A percentile compares a stretch with the other conserved stretches of the same genome.
Evolutionary conservation across 2,888 invertebrate genomes (phyloP).

Genomic region (Nineta flava): DNA sequence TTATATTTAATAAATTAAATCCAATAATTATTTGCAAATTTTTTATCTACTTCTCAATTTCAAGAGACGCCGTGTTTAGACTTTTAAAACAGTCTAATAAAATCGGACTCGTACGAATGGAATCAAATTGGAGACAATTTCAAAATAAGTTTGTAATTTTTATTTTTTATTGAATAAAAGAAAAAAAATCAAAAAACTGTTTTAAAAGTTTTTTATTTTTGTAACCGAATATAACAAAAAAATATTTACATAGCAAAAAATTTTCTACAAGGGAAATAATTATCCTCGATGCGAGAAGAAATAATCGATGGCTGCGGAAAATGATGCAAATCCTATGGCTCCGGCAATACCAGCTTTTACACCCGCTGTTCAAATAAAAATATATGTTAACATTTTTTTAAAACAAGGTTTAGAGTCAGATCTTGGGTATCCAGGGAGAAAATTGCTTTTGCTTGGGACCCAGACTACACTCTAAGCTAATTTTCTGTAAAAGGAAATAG

Average conservation of each 20-base stretch:
- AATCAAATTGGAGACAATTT: neutral
- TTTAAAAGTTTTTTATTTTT: neutral
- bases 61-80: no score
- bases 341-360: conserved; percentile 85
- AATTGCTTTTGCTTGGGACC: no score
- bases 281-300: conserved; percentile 42
- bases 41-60: no score
- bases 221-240: neutral
- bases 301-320: conserved; percentile 93
- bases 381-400: neutral
- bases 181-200: neutral
- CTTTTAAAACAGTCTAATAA: no score
- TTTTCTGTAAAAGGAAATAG: no score
- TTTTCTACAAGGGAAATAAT: neutral
- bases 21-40: no score
- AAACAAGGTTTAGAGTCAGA: no score
- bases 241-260: neutral
- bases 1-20: no score
- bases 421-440: no score
- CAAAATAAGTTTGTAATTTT: neutral
- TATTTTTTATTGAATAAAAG: neutral
- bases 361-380: conserved; percentile 54
- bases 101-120: no score
- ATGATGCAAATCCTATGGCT: conserved; percentile 93
- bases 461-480: no score